Conservation (phyloP, 1,140 invertebrate genomes). For the Halictus rubicundus region DNA sequence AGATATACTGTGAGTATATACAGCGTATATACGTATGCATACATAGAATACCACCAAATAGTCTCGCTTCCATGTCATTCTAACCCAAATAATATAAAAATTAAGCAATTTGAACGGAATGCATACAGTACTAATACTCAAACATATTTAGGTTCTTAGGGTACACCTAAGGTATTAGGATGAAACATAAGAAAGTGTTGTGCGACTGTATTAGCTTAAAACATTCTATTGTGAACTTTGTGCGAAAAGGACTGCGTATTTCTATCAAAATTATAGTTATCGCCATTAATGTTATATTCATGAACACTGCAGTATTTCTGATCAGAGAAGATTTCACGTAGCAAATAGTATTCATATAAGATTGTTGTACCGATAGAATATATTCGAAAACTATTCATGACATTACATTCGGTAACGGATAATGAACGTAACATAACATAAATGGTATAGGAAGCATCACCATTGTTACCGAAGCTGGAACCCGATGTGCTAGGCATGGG, state of each 20-base stretch:
- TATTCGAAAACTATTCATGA: conserved; percentile 38
- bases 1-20: background rate
- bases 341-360: conserved; percentile 1
- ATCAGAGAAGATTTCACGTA: background rate
- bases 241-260: background rate
- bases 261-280: conserved; percentile 13
- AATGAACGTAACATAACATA: conserved; percentile 70
- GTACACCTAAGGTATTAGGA: background rate
- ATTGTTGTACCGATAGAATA: conserved; percentile 29
- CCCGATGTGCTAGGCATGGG: conserved; percentile 81
- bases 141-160: conserved; percentile 14
- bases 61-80: conserved; percentile 67
- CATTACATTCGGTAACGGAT: conserved; percentile 56
- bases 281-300: background rate
- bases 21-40: conserved; percentile 23
- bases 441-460: conserved; percentile 81
- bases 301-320: conserved; percentile 3
- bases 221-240: background rate
- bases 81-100: conserved; percentile 60
- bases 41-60: conserved; percentile 59
- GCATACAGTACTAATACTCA: conserved; percentile 50
- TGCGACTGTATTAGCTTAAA: background rate
- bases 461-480: conserved; percentile 81
- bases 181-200: background rate
- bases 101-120: conserved; percentile 48